A percentile compares a stretch with the other conserved stretches of the same genome.
Evolutionary conservation across 2,113 vertebrate species (phyloP).

Genomic region (Pluvianellus socialis): DNA sequence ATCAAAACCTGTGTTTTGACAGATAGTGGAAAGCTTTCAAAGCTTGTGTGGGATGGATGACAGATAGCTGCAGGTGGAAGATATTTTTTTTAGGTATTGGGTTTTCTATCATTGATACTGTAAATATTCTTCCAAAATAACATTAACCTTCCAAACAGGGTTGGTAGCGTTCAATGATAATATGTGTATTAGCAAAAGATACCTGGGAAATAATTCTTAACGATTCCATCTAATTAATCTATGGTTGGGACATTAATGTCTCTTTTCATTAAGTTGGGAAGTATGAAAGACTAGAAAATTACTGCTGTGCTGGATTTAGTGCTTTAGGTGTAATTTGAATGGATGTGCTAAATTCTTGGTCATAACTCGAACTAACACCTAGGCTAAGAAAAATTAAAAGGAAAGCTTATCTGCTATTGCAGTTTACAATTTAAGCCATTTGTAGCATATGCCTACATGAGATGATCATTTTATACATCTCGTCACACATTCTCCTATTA

Average conservation of each 20-base stretch:
- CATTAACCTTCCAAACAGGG: constrained; percentile 53
- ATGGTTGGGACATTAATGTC: constrained; percentile 45
- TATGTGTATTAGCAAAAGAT: constrained; percentile 29
- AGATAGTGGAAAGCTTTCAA: constrained; percentile 72
- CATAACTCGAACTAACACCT: constrained; percentile 2
- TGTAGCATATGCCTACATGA: neutral
- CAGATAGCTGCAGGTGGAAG: constrained; percentile 69
- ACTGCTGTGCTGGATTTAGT: constrained; percentile 29
- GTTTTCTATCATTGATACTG: constrained; percentile 30
- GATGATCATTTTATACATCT: neutral
- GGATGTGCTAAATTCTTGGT: constrained; percentile 24
- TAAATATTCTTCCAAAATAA: constrained; percentile 59
- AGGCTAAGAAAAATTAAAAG: constrained; percentile 14
- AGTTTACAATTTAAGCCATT: constrained; percentile 1
- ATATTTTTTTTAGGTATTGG: constrained; percentile 53
- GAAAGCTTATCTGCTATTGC: neutral
- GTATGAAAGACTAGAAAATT: constrained; percentile 65
- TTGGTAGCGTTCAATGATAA: neutral
- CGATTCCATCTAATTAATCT: constrained; percentile 58
- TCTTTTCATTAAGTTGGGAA: constrained; percentile 67
- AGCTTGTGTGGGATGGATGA: constrained; percentile 61
- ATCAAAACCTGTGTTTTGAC: constrained; percentile 73
- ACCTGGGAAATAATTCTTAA: constrained; percentile 42
- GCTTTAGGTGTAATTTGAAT: constrained; percentile 13
- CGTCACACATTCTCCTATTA: neutral